A percentile compares a stretch with the other conserved stretches of the same genome.
Evolutionary conservation across 2,113 vertebrate species (phyloP).

Genomic region (Danionella cerebrum): DNA sequence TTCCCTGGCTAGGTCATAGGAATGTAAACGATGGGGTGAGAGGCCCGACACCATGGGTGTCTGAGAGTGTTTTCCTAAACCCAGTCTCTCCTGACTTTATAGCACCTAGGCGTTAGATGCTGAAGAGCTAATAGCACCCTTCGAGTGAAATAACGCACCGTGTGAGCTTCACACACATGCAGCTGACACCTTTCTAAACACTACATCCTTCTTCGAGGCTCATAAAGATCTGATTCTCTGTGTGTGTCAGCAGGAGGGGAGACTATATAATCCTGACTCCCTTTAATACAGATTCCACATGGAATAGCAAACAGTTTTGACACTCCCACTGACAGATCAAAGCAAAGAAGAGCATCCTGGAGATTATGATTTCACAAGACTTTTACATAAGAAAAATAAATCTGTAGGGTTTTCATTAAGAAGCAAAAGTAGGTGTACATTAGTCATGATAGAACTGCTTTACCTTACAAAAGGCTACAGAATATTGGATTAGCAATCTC

Average conservation of each 20-base stretch:
- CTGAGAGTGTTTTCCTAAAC: constrained; percentile 32
- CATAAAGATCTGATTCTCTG: constrained; percentile 8
- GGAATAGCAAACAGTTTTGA: neutral
- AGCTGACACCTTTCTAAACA: constrained; percentile 28
- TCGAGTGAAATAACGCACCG: constrained; percentile 27
- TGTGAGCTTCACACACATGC: neutral
- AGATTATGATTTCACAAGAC: neutral
- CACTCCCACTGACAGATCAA: neutral
- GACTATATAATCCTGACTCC: neutral
- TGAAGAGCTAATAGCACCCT: neutral
- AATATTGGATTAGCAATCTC: neutral
- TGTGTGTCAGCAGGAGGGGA: constrained; percentile 15
- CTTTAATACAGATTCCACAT: constrained; percentile 7
- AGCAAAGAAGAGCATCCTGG: neutral
- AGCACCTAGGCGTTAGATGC: constrained; percentile 15
- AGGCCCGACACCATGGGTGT: constrained; percentile 20
- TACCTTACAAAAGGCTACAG: neutral
- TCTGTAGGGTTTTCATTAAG: neutral
- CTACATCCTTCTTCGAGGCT: neutral
- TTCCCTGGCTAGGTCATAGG: constrained; percentile 21
- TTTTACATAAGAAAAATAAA: no score
- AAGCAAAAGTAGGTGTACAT: neutral
- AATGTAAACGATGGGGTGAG: constrained; percentile 29
- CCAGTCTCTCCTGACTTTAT: constrained; percentile 23
- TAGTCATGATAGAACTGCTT: neutral